Evolutionary conservation across 2,888 invertebrate species (phyloP).

Genomic region (Drosophila colorata): DNA sequence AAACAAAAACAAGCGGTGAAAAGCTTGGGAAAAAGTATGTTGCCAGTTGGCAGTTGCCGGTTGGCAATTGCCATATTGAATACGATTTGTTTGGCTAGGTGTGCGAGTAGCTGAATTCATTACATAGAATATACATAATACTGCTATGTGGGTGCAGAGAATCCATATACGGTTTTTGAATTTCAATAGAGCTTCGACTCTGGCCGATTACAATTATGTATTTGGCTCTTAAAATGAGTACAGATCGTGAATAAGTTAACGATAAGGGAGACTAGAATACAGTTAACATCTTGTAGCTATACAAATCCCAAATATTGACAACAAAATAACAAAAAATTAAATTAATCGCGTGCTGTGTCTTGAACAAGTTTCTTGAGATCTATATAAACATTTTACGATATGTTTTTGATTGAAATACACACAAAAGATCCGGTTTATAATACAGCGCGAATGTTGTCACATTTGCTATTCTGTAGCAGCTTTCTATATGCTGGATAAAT

Average conservation of each 20-base stretch:
- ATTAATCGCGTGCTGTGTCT: not conserved
- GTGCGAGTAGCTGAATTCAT: conserved; percentile 14
- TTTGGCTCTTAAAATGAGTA: not conserved
- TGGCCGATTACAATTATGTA: not conserved
- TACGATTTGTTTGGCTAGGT: conserved; percentile 13
- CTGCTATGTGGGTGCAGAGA: conserved; percentile 17
- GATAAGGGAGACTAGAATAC: not conserved
- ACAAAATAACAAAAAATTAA: too few relatives aligned
- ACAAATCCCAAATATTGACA: not conserved
- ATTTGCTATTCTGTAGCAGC: conserved; percentile 2
- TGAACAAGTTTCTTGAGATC: not conserved
- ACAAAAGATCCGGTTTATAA: conserved; percentile 29
- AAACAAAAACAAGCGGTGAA: conserved; percentile 23
- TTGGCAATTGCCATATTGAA: conserved; percentile 31
- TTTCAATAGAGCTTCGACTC: conserved; percentile 3
- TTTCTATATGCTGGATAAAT: conserved; percentile 16
- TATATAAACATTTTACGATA: conserved; percentile 3
- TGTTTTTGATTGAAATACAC: conserved; percentile 5
- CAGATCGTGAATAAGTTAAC: not conserved
- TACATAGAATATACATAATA: not conserved
- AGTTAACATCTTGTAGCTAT: not conserved
- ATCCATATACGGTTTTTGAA: conserved; percentile 21
- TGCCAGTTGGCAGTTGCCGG: conserved; percentile 4
- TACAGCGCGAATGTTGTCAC: conserved; percentile 1
- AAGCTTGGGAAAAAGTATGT: conserved; percentile 45